These are phyloP conservation scores for Zosterops lateralis DNA, from an alignment of 2,113 vertebrate genomes.

Conservation along the genomic window DNA sequence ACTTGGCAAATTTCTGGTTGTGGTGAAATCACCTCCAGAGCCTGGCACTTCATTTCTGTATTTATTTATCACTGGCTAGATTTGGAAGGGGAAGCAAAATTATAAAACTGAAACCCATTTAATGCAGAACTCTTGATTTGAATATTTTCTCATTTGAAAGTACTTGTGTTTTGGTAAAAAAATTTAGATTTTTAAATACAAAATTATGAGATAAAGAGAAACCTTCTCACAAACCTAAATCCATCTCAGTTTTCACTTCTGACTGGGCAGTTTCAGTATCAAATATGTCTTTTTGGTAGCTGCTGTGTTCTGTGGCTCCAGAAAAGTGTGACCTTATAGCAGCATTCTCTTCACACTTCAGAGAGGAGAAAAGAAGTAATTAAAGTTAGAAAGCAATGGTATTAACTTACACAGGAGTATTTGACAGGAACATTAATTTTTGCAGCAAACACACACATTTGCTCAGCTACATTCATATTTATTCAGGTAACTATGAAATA, in stretches of 20 bases:
- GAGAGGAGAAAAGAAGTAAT: slow-evolving; percentile 21
- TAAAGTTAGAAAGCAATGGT: neutral
- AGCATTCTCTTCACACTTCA: slow-evolving; percentile 66
- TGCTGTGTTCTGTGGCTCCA: neutral
- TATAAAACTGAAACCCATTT: neutral
- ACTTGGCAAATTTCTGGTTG: neutral
- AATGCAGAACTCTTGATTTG: neutral
- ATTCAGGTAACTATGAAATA: slow-evolving; percentile 7
- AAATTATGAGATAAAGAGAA: neutral
- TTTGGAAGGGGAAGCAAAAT: neutral
- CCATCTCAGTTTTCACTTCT: neutral
- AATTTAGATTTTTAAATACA: neutral
- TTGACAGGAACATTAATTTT: neutral
- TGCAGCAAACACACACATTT: slow-evolving; percentile 10
- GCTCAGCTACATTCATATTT: neutral
- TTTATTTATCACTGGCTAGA: neutral
- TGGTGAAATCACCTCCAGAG: neutral
- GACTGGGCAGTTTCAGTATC: slow-evolving; percentile 38
- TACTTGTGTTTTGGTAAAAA: neutral
- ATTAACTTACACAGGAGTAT: neutral
- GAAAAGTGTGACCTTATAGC: neutral
- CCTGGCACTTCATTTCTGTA: neutral
- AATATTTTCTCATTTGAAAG: neutral
- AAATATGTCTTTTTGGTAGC: slow-evolving; percentile 23
- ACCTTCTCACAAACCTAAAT: slow-evolving; percentile 65